Base-by-base conservation (phyloP, 2,113 vertebrate genomes). In the Romanogobio albipinnatus region DNA sequence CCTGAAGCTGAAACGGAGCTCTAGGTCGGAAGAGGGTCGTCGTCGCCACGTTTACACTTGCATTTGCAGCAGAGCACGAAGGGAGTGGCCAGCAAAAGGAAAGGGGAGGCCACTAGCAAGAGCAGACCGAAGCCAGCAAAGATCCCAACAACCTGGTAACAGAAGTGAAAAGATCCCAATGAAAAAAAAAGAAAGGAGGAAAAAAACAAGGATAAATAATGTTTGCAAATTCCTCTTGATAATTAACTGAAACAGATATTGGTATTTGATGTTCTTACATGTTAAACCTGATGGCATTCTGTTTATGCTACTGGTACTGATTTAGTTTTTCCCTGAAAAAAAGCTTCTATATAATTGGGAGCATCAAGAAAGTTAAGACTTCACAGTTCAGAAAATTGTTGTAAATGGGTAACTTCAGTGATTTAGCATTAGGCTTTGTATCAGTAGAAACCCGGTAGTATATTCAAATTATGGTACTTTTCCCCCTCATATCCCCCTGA, bases 61-160 rank as follows among this genome's bases (percentile, higher is more conserved):
- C 95, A 96, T 79, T 96, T 96, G 94, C 96, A 97, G 93, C 96
- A 97, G n/a, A 97, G 93, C 13, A 97, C 94, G 87, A 97, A 97
- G 0, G 96, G 96, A 0, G 96, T 96, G 75, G 96, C 96, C 85
- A 97, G 93, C 13, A 97, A 92, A 88, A 96, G 93, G 84, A 97
- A 96, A 9, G 96, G 96, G 0, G 96, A 97, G 19, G 96, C 96
- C 89, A 97, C 96, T 88, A 97, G 82, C 51, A 97, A 93, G 4
- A 97, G 91, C 80, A 97, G 94, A 84, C 96, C 96, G 66, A 96
- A 97, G 74, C 96, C 96, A 24, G 96, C 96, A 79, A 97, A 97
- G 76, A 97, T 97, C 82, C 96, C 96, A 82, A 97, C 96, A 2
- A 97, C 96, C 96, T 97, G 89, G 7, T 19, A 89, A 80, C 59